Conservation (phyloP, 1,140 invertebrate genomes). For the Oryctes rhinoceros region DNA sequence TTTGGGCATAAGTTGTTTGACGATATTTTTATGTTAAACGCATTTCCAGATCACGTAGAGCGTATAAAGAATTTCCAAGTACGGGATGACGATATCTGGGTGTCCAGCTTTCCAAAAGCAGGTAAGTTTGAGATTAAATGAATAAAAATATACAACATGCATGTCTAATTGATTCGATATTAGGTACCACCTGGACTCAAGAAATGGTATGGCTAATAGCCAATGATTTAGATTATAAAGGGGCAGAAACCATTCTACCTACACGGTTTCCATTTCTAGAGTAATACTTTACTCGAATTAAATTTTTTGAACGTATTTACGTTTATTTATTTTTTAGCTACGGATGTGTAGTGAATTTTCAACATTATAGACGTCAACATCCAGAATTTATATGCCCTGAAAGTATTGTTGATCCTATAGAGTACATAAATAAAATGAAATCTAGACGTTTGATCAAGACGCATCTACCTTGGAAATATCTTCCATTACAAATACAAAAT, state of each 20-base stretch:
- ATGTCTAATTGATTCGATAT: background rate
- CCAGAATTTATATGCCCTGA: background rate
- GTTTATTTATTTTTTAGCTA: constrained; percentile 3
- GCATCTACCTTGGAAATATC: constrained; percentile 73
- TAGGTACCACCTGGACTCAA: constrained; percentile 85
- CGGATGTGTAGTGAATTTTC: constrained; percentile 24
- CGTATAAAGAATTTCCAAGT: constrained; percentile 56
- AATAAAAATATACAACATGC: background rate
- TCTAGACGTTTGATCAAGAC: constrained; percentile 66
- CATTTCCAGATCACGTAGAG: background rate
- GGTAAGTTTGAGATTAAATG: constrained; percentile 86
- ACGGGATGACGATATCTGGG: constrained; percentile 77
- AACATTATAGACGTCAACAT: background rate
- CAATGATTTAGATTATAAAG: constrained; percentile 75
- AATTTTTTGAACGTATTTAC: background rate
- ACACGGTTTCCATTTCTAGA: constrained; percentile 79
- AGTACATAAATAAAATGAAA: background rate
- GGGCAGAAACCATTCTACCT: constrained; percentile 65
- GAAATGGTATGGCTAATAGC: constrained; percentile 81
- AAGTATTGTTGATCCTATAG: background rate
- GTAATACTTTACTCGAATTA: constrained; percentile 61
- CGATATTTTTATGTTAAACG: constrained; percentile 13
- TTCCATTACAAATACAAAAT: constrained; percentile 68
- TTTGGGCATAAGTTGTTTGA: background rate
- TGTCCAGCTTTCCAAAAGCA: constrained; percentile 83